Evolutionary conservation across 2,888 invertebrate species (phyloP).

Genomic region (Ennomos quercinarius): DNA sequence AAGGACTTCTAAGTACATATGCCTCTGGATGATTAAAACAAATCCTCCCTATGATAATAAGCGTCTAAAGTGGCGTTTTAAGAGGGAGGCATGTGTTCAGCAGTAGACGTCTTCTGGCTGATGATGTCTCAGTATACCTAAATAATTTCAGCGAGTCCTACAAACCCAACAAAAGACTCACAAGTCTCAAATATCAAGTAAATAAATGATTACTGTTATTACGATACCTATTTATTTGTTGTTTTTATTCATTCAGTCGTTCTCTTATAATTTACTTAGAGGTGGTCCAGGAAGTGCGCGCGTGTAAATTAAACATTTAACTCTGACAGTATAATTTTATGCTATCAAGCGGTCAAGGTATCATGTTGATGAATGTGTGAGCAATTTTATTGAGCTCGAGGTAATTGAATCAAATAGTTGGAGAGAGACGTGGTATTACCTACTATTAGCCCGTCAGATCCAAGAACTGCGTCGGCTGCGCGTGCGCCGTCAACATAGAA

Average conservation of each 20-base stretch:
- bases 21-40: no score
- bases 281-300: conserved; percentile 37
- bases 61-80: no score
- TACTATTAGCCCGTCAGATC: conserved; percentile 54
- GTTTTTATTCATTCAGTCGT: conserved; percentile 9
- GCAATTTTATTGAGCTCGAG: conserved; percentile 55
- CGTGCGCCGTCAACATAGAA: conserved; percentile 50
- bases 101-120: no score
- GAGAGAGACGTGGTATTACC: conserved; percentile 43
- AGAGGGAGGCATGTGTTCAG: no score
- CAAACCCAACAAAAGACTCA: no score
- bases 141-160: no score
- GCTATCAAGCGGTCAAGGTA: conserved; percentile 35
- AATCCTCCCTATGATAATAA: no score
- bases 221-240: no score
- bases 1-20: no score
- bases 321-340: conserved; percentile 32
- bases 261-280: conserved; percentile 18
- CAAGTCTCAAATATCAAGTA: no score
- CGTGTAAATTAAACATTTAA: conserved; percentile 28
- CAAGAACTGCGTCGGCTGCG: conserved; percentile 36
- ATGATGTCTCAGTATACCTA: no score
- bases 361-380: conserved; percentile 53
- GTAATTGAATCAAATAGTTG: conserved; percentile 66
- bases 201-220: no score